These are phyloP conservation scores for Karalla daura DNA, from an alignment of 2,797 vertebrate species.

Conservation along the genomic window DNA sequence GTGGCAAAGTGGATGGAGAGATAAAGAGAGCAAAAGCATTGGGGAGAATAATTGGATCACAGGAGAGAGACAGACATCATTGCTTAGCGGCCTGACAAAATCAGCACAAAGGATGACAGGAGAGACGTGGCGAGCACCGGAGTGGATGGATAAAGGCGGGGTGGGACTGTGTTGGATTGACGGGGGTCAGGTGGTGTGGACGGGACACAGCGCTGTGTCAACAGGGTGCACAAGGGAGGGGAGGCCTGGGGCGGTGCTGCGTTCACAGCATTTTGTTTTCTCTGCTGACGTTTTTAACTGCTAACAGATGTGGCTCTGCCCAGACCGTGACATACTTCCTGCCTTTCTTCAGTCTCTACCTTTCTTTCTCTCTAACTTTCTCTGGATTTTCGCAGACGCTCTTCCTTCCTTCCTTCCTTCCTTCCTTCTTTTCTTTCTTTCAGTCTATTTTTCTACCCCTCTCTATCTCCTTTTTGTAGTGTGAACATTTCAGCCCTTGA, in stretches of 20 bases:
- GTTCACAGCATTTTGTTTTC: conserved; percentile 65
- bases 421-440: background rate
- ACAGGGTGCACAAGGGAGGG: conserved; percentile 28
- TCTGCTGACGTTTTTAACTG: conserved; percentile 73
- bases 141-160: background rate
- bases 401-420: background rate
- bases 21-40: conserved; percentile 2
- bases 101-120: background rate
- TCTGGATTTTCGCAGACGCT: background rate
- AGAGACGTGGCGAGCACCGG: background rate
- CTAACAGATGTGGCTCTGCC: conserved; percentile 76
- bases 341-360: conserved; percentile 51
- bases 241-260: conserved; percentile 38
- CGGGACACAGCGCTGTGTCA: conserved; percentile 46
- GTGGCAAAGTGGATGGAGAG: conserved; percentile 15
- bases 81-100: background rate
- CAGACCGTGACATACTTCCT: conserved; percentile 70
- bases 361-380: conserved; percentile 22
- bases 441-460: background rate
- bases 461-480: conserved; percentile 7
- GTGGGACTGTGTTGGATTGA: background rate
- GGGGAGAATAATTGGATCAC: background rate
- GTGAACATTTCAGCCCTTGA: conserved; percentile 44
- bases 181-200: conserved; percentile 36
- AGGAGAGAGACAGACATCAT: background rate